Percentiles rank a stretch among this genome's conserved stretches.
These are phyloP conservation scores for Caenorhabditis angaria DNA, from an alignment of 2,888 invertebrate species.

Conservation along the genomic window DNA sequence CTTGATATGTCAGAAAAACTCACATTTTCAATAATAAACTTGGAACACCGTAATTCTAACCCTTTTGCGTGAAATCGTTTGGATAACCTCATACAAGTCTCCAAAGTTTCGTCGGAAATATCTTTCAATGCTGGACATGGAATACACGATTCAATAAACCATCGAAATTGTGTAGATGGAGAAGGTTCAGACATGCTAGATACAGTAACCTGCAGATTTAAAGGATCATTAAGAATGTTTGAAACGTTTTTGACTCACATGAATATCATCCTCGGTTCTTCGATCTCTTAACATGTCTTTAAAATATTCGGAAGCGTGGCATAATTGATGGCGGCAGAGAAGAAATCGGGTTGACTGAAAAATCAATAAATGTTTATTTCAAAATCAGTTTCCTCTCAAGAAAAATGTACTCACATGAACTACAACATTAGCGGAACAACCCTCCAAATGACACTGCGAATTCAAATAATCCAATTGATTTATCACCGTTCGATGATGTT, in stretches of 20 bases:
- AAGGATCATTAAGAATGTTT: background rate
- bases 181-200: conserved; percentile 52
- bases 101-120: conserved; percentile 69
- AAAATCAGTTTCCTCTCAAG: background rate
- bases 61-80: conserved; percentile 66
- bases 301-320: conserved; percentile 70
- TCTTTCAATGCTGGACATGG: conserved; percentile 68
- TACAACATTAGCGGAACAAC: conserved; percentile 66
- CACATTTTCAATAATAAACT: conserved; percentile 67
- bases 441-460: conserved; percentile 69
- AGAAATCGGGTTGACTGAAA: conserved; percentile 67
- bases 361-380: background rate
- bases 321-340: conserved; percentile 70
- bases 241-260: conserved; percentile 25
- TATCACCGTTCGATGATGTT: conserved; percentile 36
- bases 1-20: conserved; percentile 6
- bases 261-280: conserved; percentile 39
- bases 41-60: conserved; percentile 61
- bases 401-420: conserved; percentile 59
- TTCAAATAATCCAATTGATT: conserved; percentile 68
- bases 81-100: conserved; percentile 71
- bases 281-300: conserved; percentile 54
- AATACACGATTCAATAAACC: conserved; percentile 69
- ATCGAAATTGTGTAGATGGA: conserved; percentile 60
- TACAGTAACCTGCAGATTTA: conserved; percentile 38